A percentile compares a stretch with the other conserved stretches of the same genome.
phyloP scores from a whole-genome alignment of 2,113 vertebrate species.

The Gallinago undulata region DNA sequence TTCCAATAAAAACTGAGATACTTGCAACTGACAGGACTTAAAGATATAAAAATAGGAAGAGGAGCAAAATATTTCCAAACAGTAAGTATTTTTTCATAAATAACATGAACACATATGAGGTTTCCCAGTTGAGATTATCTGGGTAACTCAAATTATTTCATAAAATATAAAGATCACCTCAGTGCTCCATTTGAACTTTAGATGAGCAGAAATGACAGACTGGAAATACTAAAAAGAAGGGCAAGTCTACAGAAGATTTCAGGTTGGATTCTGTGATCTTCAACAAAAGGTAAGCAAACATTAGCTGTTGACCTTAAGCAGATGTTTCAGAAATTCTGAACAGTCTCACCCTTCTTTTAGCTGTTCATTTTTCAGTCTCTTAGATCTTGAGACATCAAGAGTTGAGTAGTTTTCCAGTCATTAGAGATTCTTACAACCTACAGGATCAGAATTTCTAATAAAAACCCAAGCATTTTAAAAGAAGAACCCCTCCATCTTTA shows the following conservation, averaged over 20 bases:
- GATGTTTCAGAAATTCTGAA: slow-evolving; percentile 20
- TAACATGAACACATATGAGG: background rate
- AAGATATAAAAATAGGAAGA: background rate
- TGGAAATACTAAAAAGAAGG: background rate
- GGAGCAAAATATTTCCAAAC: background rate
- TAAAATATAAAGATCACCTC: background rate
- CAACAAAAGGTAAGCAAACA: background rate
- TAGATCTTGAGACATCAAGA: slow-evolving; percentile 34
- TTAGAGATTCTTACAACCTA: background rate
- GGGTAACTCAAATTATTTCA: background rate
- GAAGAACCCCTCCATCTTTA: background rate
- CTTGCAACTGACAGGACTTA: background rate
- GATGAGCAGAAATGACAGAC: background rate
- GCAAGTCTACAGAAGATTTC: background rate
- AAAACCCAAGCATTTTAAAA: background rate
- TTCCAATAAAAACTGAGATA: background rate
- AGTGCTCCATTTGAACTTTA: background rate
- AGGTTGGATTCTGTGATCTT: background rate
- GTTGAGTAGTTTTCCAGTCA: slow-evolving; percentile 8
- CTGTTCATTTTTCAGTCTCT: slow-evolving; percentile 21
- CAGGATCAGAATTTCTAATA: background rate
- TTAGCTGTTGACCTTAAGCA: background rate
- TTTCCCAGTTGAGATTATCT: background rate
- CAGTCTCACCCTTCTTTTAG: background rate
- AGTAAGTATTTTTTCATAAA: background rate